These are phyloP conservation scores for Aegypius monachus DNA, from an alignment of 2,113 vertebrate species.

Conservation along the genomic window DNA sequence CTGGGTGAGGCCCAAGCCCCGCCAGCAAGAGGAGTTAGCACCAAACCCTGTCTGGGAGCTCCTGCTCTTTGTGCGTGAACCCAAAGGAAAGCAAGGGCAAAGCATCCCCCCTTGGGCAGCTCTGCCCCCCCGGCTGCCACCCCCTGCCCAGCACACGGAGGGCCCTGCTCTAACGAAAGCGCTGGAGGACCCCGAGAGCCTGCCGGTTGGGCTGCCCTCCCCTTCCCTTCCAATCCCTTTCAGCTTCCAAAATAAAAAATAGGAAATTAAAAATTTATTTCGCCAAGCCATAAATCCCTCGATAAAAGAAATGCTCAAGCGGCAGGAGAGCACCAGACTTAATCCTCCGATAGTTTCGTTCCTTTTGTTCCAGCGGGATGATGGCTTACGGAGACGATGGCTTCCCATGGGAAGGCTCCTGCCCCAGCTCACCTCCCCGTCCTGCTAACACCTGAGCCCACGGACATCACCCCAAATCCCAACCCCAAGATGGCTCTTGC, in stretches of 20 bases:
- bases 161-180: neutral
- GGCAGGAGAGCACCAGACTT: neutral
- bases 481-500: neutral
- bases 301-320: neutral
- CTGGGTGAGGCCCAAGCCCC: neutral
- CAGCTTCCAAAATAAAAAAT: neutral
- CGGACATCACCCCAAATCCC: neutral
- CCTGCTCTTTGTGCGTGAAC: neutral
- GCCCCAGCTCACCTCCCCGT: neutral
- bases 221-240: neutral
- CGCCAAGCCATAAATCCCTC: neutral
- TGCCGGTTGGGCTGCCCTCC: too few relatives aligned
- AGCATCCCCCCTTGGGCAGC: neutral
- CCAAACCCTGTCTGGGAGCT: neutral
- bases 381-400: rapidly evolving
- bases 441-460: neutral
- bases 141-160: neutral
- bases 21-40: too few relatives aligned
- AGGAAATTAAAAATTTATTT: neutral
- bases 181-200: neutral
- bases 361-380: neutral
- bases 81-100: neutral
- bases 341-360: rapidly evolving
- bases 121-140: neutral
- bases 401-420: neutral